A percentile compares a stretch with the other conserved stretches of the same genome.
Evolutionary conservation across 2,888 invertebrate species (phyloP).

Genomic region (Tuberolachnus salignus): DNA sequence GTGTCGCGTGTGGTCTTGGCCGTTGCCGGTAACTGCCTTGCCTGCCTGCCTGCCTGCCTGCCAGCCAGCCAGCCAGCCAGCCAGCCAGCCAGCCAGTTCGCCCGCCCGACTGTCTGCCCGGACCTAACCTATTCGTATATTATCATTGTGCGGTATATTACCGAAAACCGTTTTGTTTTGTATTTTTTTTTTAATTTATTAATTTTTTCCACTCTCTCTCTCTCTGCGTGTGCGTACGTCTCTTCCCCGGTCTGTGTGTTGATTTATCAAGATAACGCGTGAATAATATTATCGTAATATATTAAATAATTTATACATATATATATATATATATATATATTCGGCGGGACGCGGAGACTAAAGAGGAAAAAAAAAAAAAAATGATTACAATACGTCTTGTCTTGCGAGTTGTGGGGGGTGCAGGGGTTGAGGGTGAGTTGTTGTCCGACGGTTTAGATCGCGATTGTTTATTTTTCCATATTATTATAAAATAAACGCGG

Average conservation of each 20-base stretch:
- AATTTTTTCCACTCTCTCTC: constrained; percentile 16
- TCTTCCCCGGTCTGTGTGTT: constrained; percentile 35
- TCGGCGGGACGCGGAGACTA: constrained; percentile 27
- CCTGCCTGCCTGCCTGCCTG: not conserved
- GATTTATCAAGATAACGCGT: constrained; percentile 49
- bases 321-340: too few species aligned
- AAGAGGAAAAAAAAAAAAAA: not conserved
- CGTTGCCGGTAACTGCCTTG: too few species aligned
- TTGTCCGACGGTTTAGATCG: too few species aligned
- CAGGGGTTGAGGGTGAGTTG: too few species aligned
- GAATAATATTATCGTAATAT: constrained; percentile 7
- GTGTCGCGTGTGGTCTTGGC: constrained; percentile 54
- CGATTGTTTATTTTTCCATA: not conserved
- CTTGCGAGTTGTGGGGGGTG: too few species aligned
- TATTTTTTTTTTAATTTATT: constrained; percentile 43
- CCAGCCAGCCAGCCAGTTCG: too few species aligned
- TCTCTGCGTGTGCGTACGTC: not conserved
- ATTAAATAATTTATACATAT: constrained; percentile 26
- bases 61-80: too few species aligned
- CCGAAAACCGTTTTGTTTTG: constrained; percentile 45
- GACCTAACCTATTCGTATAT: not conserved
- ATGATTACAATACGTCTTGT: not conserved
- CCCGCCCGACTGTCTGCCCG: too few species aligned
- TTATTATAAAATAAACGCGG: too few species aligned
- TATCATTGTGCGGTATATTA: constrained; percentile 10